Evolutionary conservation across 2,797 vertebrate genomes (phyloP).

Genomic region (Tragelaphus oryx): DNA sequence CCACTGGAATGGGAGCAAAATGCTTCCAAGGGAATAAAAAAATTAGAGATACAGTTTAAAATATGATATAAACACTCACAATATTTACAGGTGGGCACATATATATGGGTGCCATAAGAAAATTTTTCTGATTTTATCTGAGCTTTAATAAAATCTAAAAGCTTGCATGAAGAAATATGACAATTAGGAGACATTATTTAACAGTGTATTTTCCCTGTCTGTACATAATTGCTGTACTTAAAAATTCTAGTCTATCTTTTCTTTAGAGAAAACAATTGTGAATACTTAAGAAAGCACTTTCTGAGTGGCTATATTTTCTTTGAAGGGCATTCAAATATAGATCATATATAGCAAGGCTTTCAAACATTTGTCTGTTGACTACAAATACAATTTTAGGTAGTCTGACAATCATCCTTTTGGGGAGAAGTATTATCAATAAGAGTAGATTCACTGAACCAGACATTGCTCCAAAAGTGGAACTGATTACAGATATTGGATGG

Average conservation of each 20-base stretch:
- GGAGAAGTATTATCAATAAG: neutral
- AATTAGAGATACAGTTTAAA: conserved; percentile 19
- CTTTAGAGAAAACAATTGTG: neutral
- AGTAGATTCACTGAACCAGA: neutral
- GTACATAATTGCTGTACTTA: neutral
- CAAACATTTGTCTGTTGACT: neutral
- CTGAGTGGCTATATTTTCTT: neutral
- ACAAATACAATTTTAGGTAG: neutral
- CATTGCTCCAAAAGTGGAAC: neutral
- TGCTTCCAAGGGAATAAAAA: conserved; percentile 22
- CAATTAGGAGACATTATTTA: neutral
- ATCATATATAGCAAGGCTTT: neutral
- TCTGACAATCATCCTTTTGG: neutral
- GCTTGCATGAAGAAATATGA: neutral
- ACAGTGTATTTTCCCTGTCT: neutral
- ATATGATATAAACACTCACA: neutral
- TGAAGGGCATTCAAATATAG: neutral
- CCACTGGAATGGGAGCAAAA: neutral
- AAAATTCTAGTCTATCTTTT: neutral
- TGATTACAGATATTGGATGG: neutral
- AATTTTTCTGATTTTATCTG: neutral
- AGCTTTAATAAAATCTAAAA: neutral
- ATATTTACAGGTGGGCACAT: neutral
- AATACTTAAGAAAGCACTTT: conserved; percentile 1
- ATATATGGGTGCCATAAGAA: neutral